phyloP scores from a whole-genome alignment of 2,797 vertebrate genomes.

The Anomalospiza imberbis region DNA sequence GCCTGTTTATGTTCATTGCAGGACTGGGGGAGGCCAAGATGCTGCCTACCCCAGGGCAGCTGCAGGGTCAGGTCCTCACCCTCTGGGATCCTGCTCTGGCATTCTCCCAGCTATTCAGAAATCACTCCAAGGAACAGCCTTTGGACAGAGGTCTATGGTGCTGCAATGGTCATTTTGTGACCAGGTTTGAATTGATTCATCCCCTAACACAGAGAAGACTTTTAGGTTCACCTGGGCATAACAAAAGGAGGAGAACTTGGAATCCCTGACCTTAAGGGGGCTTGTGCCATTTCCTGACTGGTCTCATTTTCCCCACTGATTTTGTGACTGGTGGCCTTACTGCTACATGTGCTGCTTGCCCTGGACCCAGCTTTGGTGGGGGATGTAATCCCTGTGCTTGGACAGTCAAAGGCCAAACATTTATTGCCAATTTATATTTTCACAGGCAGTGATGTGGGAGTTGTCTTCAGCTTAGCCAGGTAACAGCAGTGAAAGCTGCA shows the following conservation, averaged over 20 bases:
- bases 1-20: fast-evolving
- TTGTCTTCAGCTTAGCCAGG: background rate
- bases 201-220: no score
- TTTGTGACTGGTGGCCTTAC: background rate
- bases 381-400: background rate
- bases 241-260: background rate
- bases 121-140: background rate
- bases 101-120: background rate
- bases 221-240: background rate
- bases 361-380: background rate
- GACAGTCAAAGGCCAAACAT: background rate
- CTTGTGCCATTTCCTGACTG: background rate
- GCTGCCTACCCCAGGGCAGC: background rate
- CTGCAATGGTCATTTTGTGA: background rate
- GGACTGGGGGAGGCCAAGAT: background rate
- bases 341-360: background rate
- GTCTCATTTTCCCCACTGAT: background rate
- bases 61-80: fast-evolving
- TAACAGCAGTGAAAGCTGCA: background rate
- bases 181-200: background rate
- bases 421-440: background rate
- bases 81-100: background rate
- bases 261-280: background rate
- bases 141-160: background rate
- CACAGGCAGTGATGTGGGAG: background rate